Evolutionary conservation across 2,113 vertebrate species (phyloP).

Genomic region (Gallinago undulata): DNA sequence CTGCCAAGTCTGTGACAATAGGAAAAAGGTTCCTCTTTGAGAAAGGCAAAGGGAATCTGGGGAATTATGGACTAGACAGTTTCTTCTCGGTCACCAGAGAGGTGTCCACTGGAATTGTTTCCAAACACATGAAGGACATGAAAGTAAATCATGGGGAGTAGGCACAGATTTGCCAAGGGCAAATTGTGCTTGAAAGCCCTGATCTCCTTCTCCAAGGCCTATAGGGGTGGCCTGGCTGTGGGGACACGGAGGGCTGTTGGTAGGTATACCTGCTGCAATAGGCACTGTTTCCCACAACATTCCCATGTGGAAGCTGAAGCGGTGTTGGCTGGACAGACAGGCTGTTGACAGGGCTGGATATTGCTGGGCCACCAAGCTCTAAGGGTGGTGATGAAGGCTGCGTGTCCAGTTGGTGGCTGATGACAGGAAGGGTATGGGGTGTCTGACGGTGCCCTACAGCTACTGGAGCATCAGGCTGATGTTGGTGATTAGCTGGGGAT

Average conservation of each 20-base stretch:
- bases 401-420: background rate
- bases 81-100: background rate
- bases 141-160: background rate
- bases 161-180: background rate
- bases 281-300: background rate
- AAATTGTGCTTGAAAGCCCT: background rate
- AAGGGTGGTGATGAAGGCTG: background rate
- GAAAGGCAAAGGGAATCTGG: background rate
- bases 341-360: background rate
- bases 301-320: background rate
- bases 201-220: background rate
- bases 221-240: background rate
- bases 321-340: fast-evolving
- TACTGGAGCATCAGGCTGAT: background rate
- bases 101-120: background rate
- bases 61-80: fast-evolving
- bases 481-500: background rate
- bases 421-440: background rate
- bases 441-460: background rate
- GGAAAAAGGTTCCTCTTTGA: background rate
- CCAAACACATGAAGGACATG: fast-evolving
- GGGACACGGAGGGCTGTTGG: fast-evolving
- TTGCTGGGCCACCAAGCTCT: background rate
- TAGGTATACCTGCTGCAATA: background rate
- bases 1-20: background rate